Conservation (phyloP, 2,797 vertebrate genomes). For the Anguilla megastoma region DNA sequence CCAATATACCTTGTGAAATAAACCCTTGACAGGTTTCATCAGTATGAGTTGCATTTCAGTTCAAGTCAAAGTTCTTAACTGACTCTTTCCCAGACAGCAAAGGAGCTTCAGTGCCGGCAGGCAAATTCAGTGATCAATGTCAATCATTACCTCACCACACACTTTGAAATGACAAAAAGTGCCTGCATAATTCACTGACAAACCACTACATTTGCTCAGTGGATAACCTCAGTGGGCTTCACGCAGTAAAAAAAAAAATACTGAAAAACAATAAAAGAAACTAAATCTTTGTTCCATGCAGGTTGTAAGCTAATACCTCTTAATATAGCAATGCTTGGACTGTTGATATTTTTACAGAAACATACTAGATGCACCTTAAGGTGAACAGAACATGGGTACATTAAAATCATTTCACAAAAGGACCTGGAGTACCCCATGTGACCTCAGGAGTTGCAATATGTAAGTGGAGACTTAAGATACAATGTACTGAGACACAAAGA, state of each 20-base stretch:
- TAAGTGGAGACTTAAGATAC: slow-evolving; percentile 25
- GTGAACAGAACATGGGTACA: not conserved
- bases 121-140: not conserved
- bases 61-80: not conserved
- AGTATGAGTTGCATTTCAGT: not conserved
- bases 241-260: not conserved
- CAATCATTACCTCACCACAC: not conserved
- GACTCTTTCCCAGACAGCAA: not conserved
- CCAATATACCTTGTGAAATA: not conserved
- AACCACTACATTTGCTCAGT: not conserved
- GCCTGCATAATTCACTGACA: not conserved
- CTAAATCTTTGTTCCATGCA: not conserved
- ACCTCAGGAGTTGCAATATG: not conserved
- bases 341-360: not conserved
- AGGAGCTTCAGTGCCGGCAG: not conserved
- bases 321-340: not conserved
- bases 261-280: not conserved
- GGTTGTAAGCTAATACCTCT: not conserved
- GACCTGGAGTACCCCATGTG: not conserved
- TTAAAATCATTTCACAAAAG: not conserved
- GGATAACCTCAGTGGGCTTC: not conserved
- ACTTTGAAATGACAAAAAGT: not conserved
- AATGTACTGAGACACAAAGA: slow-evolving; percentile 25
- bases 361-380: not conserved
- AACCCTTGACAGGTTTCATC: not conserved